Conservation (phyloP, 2,797 vertebrate genomes). For the Alcedo atthis region DNA sequence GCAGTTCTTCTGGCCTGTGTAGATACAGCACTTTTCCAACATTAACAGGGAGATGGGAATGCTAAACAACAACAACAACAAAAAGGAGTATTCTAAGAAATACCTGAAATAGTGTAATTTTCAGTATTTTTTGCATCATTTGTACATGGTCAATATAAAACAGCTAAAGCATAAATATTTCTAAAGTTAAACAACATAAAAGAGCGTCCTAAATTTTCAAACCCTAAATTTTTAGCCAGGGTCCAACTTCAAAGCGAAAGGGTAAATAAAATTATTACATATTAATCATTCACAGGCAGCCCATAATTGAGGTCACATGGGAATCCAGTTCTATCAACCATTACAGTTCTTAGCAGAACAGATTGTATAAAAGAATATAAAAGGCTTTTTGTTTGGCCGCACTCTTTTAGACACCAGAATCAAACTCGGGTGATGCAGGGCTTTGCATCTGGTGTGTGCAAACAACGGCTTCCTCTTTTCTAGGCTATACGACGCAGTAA, state of each 20-base stretch:
- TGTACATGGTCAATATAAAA: neutral
- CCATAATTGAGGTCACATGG: neutral
- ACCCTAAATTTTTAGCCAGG: neutral
- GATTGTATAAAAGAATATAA: accelerated
- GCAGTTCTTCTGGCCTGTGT: neutral
- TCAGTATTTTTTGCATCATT: neutral
- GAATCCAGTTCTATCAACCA: neutral
- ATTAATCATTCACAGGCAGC: neutral
- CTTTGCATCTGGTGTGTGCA: neutral
- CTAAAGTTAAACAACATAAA: neutral
- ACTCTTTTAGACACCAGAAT: neutral
- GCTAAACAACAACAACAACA: neutral
- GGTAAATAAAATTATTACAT: neutral
- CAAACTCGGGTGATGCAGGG: accelerated
- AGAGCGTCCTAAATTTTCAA: accelerated
- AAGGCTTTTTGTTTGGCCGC: neutral
- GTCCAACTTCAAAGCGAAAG: neutral
- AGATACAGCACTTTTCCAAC: neutral
- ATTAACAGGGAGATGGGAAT: neutral
- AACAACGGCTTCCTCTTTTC: neutral
- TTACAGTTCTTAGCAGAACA: neutral
- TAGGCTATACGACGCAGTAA: accelerated
- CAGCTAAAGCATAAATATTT: accelerated
- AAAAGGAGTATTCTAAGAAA: neutral
- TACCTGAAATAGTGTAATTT: neutral